These are phyloP conservation scores for Aporrectodea caliginosa DNA, from an alignment of 1,140 invertebrate species.

Conservation along the genomic window DNA sequence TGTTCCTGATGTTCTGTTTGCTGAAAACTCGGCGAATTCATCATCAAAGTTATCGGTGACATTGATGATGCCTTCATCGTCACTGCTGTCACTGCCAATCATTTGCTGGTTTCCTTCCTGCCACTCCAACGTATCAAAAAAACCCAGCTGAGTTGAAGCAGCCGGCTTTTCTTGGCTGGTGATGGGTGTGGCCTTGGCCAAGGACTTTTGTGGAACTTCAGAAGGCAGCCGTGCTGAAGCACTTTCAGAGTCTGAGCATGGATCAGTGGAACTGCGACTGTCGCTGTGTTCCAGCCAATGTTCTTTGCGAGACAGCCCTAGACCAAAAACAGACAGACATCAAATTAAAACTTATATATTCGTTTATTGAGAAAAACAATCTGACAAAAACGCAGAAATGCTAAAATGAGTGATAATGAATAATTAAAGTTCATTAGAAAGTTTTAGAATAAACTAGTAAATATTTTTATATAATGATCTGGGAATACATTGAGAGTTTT, in stretches of 20 bases:
- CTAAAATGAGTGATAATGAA: no score
- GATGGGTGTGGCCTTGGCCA: constrained; percentile 18
- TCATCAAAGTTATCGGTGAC: constrained; percentile 6
- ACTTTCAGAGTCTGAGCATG: constrained; percentile 47
- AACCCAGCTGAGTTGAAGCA: constrained; percentile 31
- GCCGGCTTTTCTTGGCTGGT: constrained; percentile 26
- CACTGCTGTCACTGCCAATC: constrained; percentile 22
- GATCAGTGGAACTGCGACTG: constrained; percentile 42
- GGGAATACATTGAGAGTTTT: no score
- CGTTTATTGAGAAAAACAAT: no score
- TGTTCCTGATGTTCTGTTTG: no score
- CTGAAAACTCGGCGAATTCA: not conserved
- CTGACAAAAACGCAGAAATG: no score
- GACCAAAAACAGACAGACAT: no score
- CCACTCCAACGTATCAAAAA: constrained; percentile 47
- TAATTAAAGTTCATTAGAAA: no score
- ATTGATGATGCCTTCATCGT: not conserved
- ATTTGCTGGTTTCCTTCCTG: constrained; percentile 24
- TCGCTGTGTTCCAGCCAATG: constrained; percentile 39
- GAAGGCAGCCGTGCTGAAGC: constrained; percentile 17
- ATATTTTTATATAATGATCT: no score
- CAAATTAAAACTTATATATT: no score
- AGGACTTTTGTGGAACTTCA: constrained; percentile 8
- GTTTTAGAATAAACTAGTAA: no score
- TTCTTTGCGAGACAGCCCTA: constrained; percentile 46